Evolutionary conservation across 2,888 invertebrate species (phyloP), one percentile per base, ranked within the genome.

Genomic region (Nemotelus pantherinus): DNA sequence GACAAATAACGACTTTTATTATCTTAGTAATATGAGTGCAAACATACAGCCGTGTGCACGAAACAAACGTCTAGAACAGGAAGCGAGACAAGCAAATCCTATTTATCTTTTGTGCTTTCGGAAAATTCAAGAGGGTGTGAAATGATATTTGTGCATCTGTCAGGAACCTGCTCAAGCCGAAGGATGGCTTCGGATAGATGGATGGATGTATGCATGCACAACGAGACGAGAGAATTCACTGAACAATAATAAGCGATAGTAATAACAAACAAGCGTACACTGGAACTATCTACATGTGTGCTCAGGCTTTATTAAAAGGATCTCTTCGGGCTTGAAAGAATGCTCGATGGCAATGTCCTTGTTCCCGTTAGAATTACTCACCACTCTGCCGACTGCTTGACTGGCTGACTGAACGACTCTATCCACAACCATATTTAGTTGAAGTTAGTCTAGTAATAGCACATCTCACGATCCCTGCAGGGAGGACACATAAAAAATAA

Each of bases 401-500:
- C 25, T 25, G 25, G 25, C 25, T 25, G 1, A 57, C 25, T 57
- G 57, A 25, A 57, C 57, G 25, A 57, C 25, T 25, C 25, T 2
- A 57, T 57, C 10, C 57, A 57, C 57, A 10, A 25, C 50, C 50
- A 50, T 10, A 10, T 57, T 25, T 63, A 63, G 63, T 41, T 25
- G 9, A 63, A 63, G 63, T 63, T 43, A 41, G 63, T 43, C 63
- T 43, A 63, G 43, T 63, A 63, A 63, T 63, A 63, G 63, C 7
- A 41, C 45, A 44, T 45, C 65, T n/a, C 65, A 45, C 7, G 55
- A 57, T 74, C 74, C 60, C 74, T 25, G 48, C 47, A 63, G 70
- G 70, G 43, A 45, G 63, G 60, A 44, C 74, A 63, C 74, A 50
- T 74, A 74, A 74, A 74, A 74, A 74, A 74, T 74, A 74, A 74